Evolutionary conservation across 2,888 invertebrate genomes (phyloP).

Genomic region (Muscina levida): DNA sequence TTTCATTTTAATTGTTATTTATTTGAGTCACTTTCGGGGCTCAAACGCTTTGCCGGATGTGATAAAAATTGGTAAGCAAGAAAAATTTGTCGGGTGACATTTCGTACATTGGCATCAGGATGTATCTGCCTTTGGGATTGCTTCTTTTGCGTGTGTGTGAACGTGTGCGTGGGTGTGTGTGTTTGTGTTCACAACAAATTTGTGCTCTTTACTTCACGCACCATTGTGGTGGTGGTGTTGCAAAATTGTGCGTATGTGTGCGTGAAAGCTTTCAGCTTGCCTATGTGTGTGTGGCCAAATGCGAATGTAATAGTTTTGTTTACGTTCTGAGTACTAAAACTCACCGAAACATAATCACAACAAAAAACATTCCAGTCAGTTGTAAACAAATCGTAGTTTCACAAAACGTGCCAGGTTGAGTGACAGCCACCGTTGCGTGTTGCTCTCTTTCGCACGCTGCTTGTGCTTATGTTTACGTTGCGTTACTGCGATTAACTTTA

Average conservation of each 20-base stretch:
- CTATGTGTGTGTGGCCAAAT: slow-evolving; percentile 48
- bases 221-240: slow-evolving; percentile 50
- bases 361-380: not conserved
- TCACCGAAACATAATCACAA: not conserved
- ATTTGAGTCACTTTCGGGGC: slow-evolving; percentile 9
- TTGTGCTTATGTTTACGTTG: slow-evolving; percentile 37
- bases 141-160: slow-evolving; percentile 70
- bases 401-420: slow-evolving; percentile 36
- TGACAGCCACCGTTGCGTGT: slow-evolving; percentile 34
- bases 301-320: slow-evolving; percentile 52
- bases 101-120: slow-evolving; percentile 57
- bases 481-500: slow-evolving; percentile 23
- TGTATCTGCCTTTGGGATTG: slow-evolving; percentile 66
- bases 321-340: slow-evolving; percentile 55
- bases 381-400: slow-evolving; percentile 51
- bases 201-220: too few species aligned
- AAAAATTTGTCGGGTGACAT: slow-evolving; percentile 39
- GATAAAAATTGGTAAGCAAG: slow-evolving; percentile 77
- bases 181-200: too few species aligned
- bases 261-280: slow-evolving; percentile 35
- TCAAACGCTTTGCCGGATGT: slow-evolving; percentile 74
- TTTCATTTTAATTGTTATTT: slow-evolving; percentile 35
- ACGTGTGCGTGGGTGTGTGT: slow-evolving; percentile 33
- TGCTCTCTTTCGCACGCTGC: not conserved
- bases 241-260: slow-evolving; percentile 58